Conservation (phyloP, 2,113 vertebrate genomes). For the Sinocyclocheilus rhinocerous region DNA sequence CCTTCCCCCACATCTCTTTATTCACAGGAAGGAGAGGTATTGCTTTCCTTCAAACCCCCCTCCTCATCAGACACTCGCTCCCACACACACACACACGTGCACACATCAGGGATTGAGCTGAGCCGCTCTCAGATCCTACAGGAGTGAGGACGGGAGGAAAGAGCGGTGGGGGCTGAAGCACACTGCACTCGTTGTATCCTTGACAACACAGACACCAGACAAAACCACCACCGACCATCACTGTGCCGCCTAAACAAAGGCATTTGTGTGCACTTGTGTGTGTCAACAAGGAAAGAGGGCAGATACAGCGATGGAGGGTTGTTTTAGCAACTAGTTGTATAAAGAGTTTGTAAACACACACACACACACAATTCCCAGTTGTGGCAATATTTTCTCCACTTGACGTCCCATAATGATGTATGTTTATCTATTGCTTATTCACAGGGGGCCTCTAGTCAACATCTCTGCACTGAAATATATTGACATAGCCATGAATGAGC, state of each 20-base stretch:
- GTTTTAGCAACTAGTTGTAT: slow-evolving; percentile 23
- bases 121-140: slow-evolving; percentile 72
- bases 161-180: slow-evolving; percentile 44
- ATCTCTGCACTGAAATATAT: slow-evolving; percentile 32
- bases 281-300: slow-evolving; percentile 39
- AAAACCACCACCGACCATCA: slow-evolving; percentile 60
- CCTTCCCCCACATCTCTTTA: slow-evolving; percentile 62
- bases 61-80: slow-evolving; percentile 52
- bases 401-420: slow-evolving; percentile 23
- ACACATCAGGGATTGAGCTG: slow-evolving; percentile 75
- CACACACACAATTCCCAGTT: slow-evolving; percentile 30
- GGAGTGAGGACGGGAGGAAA: slow-evolving; percentile 64
- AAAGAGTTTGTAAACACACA: slow-evolving; percentile 29
- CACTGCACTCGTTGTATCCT: slow-evolving; percentile 56
- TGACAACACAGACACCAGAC: slow-evolving; percentile 68
- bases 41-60: slow-evolving; percentile 61
- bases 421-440: slow-evolving; percentile 36
- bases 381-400: slow-evolving; percentile 31
- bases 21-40: slow-evolving; percentile 68
- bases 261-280: slow-evolving; percentile 41
- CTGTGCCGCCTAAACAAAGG: slow-evolving; percentile 51
- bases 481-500: slow-evolving; percentile 38
- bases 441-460: slow-evolving; percentile 45
- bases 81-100: slow-evolving; percentile 51
- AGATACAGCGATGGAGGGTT: background rate